Evolutionary conservation across 2,888 invertebrate species (phyloP), one percentile per base, ranked within the genome.

Genomic region (Acleris laterana): DNA sequence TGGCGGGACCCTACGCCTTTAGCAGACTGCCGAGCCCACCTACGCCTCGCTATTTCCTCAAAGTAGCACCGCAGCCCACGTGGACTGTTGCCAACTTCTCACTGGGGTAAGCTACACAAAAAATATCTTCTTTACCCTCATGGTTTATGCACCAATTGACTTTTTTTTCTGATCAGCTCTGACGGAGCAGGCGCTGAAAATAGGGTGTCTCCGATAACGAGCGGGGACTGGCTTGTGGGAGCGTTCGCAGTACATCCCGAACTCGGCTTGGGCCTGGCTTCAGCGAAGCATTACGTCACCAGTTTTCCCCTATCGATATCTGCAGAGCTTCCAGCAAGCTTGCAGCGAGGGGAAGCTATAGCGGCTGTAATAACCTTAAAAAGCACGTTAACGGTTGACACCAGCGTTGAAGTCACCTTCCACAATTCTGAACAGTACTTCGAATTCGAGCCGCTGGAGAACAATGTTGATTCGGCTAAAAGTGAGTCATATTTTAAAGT

Each of bases 1-100:
- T 96, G 75, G 97, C 97, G 19, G 98, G 98, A 32, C 98, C 97
- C 38, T 98, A 97, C 85, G 98, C 98, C 64, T 98, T 98, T 93
- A 97, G 97, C 78, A 94, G 97, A 64, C 95, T 97, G 73, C 98
- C 98, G 44, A 94, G 95, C 72, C 97, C 97, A 42, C 96, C 96
- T 58, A 95, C 95, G 77, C 97, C 97, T 49, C 95, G 97, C 71
- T 95, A 97, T 78, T 96, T 96, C 90, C 94, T 97, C 73, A 95
- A 95, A 79, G 93, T 95, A 78, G 92, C 95, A 71, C 95, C 96
- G 50, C 94, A 94, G 48, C 93, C 95, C 65, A 97, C 98, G 50
- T 98, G 98, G 97, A 94, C 97, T 81, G 97, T 97, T 85, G 93
- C 95, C 77, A 97, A 97, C 90, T 94, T 97, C 75, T 95, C 97